Evolutionary conservation across 2,113 vertebrate genomes (phyloP).

Genomic region (Vicugna pacos): DNA sequence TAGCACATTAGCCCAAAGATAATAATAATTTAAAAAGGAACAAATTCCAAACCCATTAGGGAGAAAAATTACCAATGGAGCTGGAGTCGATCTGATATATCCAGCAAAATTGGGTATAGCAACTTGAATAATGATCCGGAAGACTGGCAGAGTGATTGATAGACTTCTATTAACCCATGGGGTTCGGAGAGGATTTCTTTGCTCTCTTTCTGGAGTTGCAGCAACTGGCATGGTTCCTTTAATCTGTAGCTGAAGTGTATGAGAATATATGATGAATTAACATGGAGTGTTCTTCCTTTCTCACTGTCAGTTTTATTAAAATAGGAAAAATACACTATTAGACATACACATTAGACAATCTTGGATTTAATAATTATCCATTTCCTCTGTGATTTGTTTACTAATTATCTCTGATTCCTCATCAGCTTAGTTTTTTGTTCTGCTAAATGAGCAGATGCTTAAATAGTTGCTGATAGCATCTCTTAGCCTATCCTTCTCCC

Average conservation of each 20-base stretch:
- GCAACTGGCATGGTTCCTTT: constrained; percentile 67
- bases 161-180: constrained; percentile 63
- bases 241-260: neutral
- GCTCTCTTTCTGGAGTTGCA: constrained; percentile 24
- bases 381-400: neutral
- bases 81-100: constrained; percentile 73
- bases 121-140: constrained; percentile 77
- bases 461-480: neutral
- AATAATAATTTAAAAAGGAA: constrained; percentile 30
- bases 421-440: neutral
- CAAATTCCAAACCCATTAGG: constrained; percentile 28
- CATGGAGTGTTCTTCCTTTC: constrained; percentile 51
- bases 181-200: constrained; percentile 22
- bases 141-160: constrained; percentile 76
- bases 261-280: constrained; percentile 52
- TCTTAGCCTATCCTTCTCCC: neutral
- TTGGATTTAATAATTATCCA: neutral
- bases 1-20: constrained; percentile 14
- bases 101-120: constrained; percentile 73
- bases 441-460: neutral
- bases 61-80: constrained; percentile 71
- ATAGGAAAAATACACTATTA: neutral
- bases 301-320: constrained; percentile 26
- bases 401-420: neutral
- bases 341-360: neutral